Conservation (phyloP, 2,888 invertebrate species). For the Steromphala cineraria region DNA sequence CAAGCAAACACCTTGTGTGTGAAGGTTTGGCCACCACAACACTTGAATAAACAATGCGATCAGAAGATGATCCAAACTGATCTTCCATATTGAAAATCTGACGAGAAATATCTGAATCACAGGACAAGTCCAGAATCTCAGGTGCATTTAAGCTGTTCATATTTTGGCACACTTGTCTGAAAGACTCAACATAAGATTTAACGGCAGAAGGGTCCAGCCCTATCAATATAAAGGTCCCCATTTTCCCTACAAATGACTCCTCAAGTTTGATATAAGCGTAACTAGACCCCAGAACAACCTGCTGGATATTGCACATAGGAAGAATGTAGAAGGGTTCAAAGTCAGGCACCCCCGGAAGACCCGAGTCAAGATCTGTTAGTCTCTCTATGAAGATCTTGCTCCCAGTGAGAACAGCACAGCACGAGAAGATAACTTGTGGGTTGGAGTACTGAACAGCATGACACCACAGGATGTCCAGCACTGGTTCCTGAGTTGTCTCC, state of each 20-base stretch:
- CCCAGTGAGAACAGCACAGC: slow-evolving; percentile 65
- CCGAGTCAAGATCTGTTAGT: slow-evolving; percentile 47
- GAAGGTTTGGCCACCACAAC: slow-evolving; percentile 47
- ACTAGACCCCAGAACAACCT: slow-evolving; percentile 66
- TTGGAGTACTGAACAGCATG: slow-evolving; percentile 60
- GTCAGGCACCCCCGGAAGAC: slow-evolving; percentile 59
- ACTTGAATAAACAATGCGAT: slow-evolving; percentile 52
- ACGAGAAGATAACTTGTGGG: slow-evolving; percentile 50
- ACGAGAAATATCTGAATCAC: slow-evolving; percentile 55
- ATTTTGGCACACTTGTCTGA: not conserved
- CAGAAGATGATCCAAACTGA: slow-evolving; percentile 55
- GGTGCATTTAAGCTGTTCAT: slow-evolving; percentile 21
- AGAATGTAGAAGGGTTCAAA: slow-evolving; percentile 67
- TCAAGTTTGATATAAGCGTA: slow-evolving; percentile 68
- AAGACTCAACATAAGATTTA: slow-evolving; percentile 51
- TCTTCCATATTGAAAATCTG: slow-evolving; percentile 57
- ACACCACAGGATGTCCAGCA: slow-evolving; percentile 68
- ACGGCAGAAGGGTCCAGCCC: slow-evolving; percentile 57
- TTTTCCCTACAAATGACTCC: slow-evolving; percentile 69
- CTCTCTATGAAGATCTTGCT: slow-evolving; percentile 60
- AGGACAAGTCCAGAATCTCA: slow-evolving; percentile 53
- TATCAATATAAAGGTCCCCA: slow-evolving; percentile 67
- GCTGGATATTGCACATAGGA: slow-evolving; percentile 68
- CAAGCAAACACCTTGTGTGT: slow-evolving; percentile 50
- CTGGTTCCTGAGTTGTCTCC: slow-evolving; percentile 40